Evolutionary conservation across 2,888 invertebrate species (phyloP).

Genomic region (Apotomis turbidana): DNA sequence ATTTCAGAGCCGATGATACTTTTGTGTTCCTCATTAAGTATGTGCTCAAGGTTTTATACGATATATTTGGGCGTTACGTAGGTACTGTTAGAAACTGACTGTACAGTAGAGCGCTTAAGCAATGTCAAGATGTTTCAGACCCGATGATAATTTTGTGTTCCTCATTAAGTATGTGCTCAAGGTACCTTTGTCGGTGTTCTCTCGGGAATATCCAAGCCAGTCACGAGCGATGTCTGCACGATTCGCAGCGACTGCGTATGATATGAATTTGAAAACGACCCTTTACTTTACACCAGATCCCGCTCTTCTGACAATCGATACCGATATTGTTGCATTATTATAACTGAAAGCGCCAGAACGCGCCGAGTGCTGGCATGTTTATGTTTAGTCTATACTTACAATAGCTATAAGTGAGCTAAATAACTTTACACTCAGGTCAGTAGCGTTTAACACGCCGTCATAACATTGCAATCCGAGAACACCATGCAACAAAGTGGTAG

Average conservation of each 20-base stretch:
- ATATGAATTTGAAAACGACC: conserved; percentile 18
- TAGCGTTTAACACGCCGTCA: background rate
- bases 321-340: background rate
- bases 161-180: conserved; percentile 22
- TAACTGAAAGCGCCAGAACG: background rate
- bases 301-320: background rate
- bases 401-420: background rate
- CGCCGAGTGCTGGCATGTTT: background rate
- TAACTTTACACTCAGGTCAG: background rate
- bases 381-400: conserved; percentile 20
- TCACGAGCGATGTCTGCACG: conserved; percentile 30
- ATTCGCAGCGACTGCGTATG: conserved; percentile 29
- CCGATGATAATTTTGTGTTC: background rate
- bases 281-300: conserved; percentile 16
- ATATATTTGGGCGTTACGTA: no score
- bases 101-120: no score
- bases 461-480: conserved; percentile 8
- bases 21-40: conserved; percentile 12
- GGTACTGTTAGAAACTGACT: no score
- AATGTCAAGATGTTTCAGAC: no score
- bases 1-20: background rate
- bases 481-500: conserved; percentile 14
- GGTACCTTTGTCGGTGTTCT: conserved; percentile 24
- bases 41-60: conserved; percentile 26
- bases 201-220: conserved; percentile 27